phyloP scores from a whole-genome alignment of 2,888 invertebrate species.

The Deilephila elpenor region DNA sequence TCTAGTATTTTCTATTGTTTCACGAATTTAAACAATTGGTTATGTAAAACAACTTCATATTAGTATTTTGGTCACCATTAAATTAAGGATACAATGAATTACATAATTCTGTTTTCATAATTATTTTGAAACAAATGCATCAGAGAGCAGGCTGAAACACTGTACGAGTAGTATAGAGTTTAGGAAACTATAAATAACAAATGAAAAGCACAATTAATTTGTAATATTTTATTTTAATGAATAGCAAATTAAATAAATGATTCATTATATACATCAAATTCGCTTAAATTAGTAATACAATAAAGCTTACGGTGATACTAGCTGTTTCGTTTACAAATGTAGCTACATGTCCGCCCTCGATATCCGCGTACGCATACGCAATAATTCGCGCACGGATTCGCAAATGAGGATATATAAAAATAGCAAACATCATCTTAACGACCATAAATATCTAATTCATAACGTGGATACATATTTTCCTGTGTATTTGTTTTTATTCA shows the following conservation, averaged over 20 bases:
- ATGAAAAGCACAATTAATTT: not conserved
- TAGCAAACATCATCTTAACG: not conserved
- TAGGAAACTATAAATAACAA: not conserved
- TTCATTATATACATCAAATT: conserved; percentile 19
- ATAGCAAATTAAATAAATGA: conserved; percentile 19
- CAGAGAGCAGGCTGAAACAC: no score
- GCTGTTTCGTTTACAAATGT: not conserved
- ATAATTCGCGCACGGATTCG: not conserved
- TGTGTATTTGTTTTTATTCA: not conserved
- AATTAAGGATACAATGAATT: no score
- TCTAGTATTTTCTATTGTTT: no score
- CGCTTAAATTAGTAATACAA: conserved; percentile 22
- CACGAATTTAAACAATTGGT: no score
- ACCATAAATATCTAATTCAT: not conserved
- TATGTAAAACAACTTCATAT: no score
- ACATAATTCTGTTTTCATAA: no score
- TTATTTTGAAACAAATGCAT: no score
- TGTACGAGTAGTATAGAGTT: no score
- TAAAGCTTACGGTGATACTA: not conserved
- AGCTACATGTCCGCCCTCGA: not conserved
- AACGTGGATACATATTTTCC: not conserved
- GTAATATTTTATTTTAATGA: not conserved
- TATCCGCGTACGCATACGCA: not conserved
- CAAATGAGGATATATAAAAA: not conserved
- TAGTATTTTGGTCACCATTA: no score